A percentile compares a stretch with the other conserved stretches of the same genome.
phyloP scores from a whole-genome alignment of 2,888 invertebrate genomes.

The Seira ritae region DNA sequence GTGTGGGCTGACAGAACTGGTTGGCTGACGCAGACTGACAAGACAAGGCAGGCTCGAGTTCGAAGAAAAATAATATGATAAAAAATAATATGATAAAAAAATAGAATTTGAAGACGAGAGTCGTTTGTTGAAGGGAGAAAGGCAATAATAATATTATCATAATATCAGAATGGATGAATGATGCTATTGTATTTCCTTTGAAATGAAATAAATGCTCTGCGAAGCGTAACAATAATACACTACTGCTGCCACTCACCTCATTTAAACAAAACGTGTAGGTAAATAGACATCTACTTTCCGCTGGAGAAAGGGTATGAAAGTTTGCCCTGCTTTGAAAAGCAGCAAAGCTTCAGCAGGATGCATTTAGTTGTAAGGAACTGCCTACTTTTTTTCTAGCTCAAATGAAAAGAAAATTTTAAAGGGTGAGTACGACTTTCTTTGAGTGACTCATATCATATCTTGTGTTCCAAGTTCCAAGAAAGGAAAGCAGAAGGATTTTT shows the following conservation, averaged over 20 bases:
- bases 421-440: too few relatives aligned
- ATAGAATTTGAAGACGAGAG: not conserved
- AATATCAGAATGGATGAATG: slow-evolving; percentile 8
- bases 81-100: not conserved
- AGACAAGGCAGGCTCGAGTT: not conserved
- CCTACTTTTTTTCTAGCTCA: too few relatives aligned
- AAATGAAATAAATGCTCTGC: slow-evolving; percentile 14
- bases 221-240: not conserved
- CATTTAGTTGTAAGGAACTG: too few relatives aligned
- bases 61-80: slow-evolving; percentile 1
- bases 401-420: too few relatives aligned
- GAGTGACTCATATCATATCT: too few relatives aligned
- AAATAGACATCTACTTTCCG: not conserved
- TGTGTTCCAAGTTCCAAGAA: too few relatives aligned
- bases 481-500: too few relatives aligned
- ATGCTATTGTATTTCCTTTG: not conserved
- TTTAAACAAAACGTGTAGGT: not conserved
- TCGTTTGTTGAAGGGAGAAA: slow-evolving; percentile 20
- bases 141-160: slow-evolving; percentile 4
- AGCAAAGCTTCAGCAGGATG: not conserved
- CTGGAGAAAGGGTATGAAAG: not conserved
- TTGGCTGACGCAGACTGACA: not conserved
- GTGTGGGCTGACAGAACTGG: not conserved
- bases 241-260: not conserved
- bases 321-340: not conserved